Percentiles rank a stretch among this genome's conserved stretches.
Evolutionary conservation across 2,113 vertebrate species (phyloP).

Genomic region (Spermophilus dauricus): DNA sequence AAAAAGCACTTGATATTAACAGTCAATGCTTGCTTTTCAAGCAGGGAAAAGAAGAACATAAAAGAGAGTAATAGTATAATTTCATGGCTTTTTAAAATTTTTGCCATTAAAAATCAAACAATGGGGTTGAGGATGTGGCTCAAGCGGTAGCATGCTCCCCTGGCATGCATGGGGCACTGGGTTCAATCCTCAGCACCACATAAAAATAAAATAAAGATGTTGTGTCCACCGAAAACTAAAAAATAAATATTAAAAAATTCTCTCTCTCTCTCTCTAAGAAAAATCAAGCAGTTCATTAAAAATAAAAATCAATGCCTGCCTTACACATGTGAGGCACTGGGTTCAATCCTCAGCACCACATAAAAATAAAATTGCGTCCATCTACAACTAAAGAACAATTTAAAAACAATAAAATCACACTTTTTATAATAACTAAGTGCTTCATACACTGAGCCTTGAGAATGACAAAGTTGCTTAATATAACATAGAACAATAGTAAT

Average conservation of each 20-base stretch:
- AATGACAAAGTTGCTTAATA: neutral
- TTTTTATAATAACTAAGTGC: conserved; percentile 30
- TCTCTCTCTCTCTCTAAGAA: neutral
- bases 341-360: too few relatives aligned
- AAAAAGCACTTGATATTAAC: neutral
- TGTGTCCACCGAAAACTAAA: too few relatives aligned
- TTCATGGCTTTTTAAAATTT: neutral
- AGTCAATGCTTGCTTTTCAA: neutral
- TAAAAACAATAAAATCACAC: neutral
- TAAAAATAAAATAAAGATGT: too few relatives aligned
- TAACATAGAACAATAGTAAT: neutral
- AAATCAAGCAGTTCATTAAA: conserved; percentile 49
- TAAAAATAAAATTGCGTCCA: too few relatives aligned
- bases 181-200: too few relatives aligned
- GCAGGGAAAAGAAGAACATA: neutral
- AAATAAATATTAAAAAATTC: too few relatives aligned
- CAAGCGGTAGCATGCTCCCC: too few relatives aligned
- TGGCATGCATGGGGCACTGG: too few relatives aligned
- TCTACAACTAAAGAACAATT: too few relatives aligned
- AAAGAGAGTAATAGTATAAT: neutral
- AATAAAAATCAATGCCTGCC: neutral
- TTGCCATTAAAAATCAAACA: conserved; percentile 33
- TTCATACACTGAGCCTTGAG: neutral
- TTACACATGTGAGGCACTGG: too few relatives aligned
- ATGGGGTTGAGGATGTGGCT: too few relatives aligned